Conservation (phyloP, 2,113 vertebrate species). For the Ailuropoda melanoleuca region DNA sequence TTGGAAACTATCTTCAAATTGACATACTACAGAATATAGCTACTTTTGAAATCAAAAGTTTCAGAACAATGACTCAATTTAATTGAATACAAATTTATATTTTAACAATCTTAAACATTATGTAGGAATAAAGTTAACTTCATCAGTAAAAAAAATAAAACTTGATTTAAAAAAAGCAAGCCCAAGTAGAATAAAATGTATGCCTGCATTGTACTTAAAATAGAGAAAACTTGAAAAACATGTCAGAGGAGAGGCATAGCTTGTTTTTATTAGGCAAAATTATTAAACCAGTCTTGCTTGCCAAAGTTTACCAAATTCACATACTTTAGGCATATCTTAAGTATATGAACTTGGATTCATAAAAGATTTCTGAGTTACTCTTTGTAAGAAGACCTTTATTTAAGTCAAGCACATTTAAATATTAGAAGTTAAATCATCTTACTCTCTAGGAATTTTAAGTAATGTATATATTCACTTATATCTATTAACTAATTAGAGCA, state of each 20-base stretch:
- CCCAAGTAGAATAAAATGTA: not conserved
- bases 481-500: not conserved
- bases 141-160: not conserved
- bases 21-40: not conserved
- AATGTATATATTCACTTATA: not conserved
- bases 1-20: not conserved
- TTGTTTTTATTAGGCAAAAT: not conserved
- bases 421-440: not conserved
- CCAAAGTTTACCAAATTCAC: not conserved
- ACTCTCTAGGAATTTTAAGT: not conserved
- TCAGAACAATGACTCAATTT: constrained; percentile 12
- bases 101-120: not conserved
- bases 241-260: not conserved
- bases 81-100: not conserved
- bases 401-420: not conserved
- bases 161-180: not conserved
- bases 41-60: not conserved
- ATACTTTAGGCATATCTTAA: not conserved
- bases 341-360: not conserved
- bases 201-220: not conserved
- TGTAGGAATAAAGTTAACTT: not conserved
- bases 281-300: not conserved
- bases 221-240: not conserved
- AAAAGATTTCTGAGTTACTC: not conserved
- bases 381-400: not conserved